Base-by-base conservation (phyloP, 2,113 vertebrate species). In the Stigmatopora nigra region DNA sequence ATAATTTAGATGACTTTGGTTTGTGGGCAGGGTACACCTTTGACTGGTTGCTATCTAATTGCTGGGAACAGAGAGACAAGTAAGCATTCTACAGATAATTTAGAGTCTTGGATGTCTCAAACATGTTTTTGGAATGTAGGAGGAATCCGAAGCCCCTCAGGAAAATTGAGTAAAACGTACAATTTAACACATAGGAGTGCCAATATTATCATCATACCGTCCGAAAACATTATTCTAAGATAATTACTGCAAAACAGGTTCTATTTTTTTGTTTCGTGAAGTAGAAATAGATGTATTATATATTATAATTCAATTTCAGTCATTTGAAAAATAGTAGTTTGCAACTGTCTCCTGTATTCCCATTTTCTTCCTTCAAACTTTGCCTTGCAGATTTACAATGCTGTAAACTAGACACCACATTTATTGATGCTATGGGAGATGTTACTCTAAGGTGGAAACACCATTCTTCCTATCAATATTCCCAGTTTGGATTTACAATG, bases 401-500 rank as follows among this genome's bases (percentile, higher is more conserved):
- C 10, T 56, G 22, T 56, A 56, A 56, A 56, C 53, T 56, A 56
- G 5, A 13, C 15, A 31, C 22, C 31, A 13, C 22, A 31, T 31
- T 56, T 56, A 31, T 56, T 56, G 53, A 31, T 56, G 25, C 53
- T 56, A 22, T 56, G 53, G 25, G 53, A 22, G 22, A 31, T 56
- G 53, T 56, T 16, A 31, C 22, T 8, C 53, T 31, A 31, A 56
- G 25, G 53, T 31, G 22, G 53, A 56, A 14, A 31, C 22, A 56
- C 53, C 53, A 31, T 56, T 56, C 53, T 31, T 12, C 47, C 65
- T 72, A 68, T 64, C 75, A 76, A 77, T 74, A 55, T 72, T 53
- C 41, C 51, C 62, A 64, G 59, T 78, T 73, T 70, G 63, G 76
- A 83, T 81, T 86, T 79, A 84, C 56, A 77, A 38, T 65, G 63